Conservation (phyloP, 1,140 invertebrate species). For the Orussus abietinus region DNA sequence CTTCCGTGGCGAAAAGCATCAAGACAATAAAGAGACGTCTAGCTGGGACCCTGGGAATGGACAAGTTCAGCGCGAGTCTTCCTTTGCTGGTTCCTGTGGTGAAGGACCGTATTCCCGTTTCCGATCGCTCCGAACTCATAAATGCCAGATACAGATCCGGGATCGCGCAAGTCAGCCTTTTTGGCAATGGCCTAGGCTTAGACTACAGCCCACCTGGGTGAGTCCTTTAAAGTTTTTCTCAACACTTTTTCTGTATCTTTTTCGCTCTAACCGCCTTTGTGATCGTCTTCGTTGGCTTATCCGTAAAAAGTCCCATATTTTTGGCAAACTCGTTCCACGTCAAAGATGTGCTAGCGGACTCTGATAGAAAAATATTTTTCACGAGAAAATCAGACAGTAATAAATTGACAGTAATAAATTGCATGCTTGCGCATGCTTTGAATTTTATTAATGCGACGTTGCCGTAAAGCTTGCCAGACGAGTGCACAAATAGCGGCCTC, state of each 20-base stretch:
- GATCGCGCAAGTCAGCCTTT: constrained; percentile 41
- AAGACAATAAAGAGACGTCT: constrained; percentile 47
- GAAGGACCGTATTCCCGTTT: constrained; percentile 35
- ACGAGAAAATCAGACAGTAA: too few species aligned
- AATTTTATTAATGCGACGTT: too few species aligned
- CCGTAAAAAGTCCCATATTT: too few species aligned
- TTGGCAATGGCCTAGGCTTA: constrained; percentile 38
- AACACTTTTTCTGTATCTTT: constrained; percentile 6
- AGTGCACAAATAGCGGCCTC: too few species aligned
- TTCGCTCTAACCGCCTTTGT: constrained; percentile 5
- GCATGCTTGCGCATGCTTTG: too few species aligned
- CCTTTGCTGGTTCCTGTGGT: constrained; percentile 43
- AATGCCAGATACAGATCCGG: constrained; percentile 33
- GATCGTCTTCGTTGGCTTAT: too few species aligned
- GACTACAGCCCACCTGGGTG: constrained; percentile 47
- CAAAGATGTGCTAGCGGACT: too few species aligned
- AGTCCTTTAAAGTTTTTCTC: constrained; percentile 23
- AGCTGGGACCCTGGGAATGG: constrained; percentile 45
- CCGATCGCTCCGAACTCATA: constrained; percentile 20
- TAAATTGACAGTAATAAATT: too few species aligned
- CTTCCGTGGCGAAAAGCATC: constrained; percentile 23
- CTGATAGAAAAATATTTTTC: too few species aligned
- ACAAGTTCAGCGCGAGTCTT: constrained; percentile 35
- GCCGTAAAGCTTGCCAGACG: too few species aligned
- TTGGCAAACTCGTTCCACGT: too few species aligned